Percentiles rank a stretch among this genome's conserved stretches.
Evolutionary conservation across 2,113 vertebrate species (phyloP).

Genomic region (Dasyurus viverrinus): DNA sequence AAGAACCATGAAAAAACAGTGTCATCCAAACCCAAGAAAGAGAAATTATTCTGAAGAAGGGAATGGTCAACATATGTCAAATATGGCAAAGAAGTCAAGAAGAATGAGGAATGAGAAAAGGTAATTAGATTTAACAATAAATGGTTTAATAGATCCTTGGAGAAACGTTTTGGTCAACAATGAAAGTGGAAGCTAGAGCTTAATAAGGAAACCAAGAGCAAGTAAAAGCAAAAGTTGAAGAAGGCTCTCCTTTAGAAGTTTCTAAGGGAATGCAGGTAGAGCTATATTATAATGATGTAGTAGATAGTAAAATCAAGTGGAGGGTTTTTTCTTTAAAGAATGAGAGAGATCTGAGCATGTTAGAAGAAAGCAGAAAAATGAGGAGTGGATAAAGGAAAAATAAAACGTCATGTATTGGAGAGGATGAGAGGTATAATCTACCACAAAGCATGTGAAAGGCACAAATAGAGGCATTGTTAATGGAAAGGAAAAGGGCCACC

Average conservation of each 20-base stretch:
- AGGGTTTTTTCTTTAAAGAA: background rate
- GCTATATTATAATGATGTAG: background rate
- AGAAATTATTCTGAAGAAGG: background rate
- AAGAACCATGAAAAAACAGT: background rate
- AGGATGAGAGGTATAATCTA: background rate
- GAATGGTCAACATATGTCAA: background rate
- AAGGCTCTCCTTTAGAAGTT: background rate
- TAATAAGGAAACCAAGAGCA: no score
- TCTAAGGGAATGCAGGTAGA: background rate
- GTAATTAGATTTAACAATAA: background rate
- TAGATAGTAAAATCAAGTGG: background rate
- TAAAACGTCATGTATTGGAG: background rate
- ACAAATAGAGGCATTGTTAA: background rate
- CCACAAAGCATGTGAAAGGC: background rate
- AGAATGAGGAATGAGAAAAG: background rate
- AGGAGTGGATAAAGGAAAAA: background rate
- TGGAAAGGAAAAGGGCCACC: background rate
- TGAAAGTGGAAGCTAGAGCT: background rate
- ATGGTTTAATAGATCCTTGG: background rate
- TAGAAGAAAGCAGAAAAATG: background rate
- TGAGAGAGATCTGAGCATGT: background rate
- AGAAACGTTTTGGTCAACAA: background rate
- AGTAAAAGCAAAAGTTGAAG: background rate
- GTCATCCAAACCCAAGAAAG: background rate
- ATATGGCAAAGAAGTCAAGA: background rate